Evolutionary conservation across 2,888 invertebrate genomes (phyloP).

Genomic region (Notodonta dromedarius): DNA sequence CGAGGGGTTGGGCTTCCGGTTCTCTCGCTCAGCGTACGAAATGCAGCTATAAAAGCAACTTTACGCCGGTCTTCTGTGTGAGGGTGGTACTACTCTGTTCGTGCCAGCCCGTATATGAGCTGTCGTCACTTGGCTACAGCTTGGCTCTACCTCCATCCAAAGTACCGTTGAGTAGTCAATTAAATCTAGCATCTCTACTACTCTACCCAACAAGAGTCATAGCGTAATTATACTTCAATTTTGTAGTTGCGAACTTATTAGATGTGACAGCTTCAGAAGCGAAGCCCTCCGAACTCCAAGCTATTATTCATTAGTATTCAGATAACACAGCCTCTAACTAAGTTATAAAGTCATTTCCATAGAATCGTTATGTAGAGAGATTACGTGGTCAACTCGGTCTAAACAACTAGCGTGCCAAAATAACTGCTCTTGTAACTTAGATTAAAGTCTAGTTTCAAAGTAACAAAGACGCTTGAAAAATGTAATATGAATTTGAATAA

Average conservation of each 20-base stretch:
- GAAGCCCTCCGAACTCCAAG: constrained; percentile 24
- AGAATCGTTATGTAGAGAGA: constrained; percentile 35
- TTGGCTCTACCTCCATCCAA: too few relatives aligned
- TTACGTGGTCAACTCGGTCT: constrained; percentile 40
- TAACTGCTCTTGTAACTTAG: too few relatives aligned
- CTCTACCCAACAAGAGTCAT: neutral
- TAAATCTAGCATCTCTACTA: neutral
- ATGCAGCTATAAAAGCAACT: too few relatives aligned
- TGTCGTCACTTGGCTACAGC: too few relatives aligned
- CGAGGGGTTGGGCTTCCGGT: too few relatives aligned
- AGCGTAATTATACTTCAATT: constrained; percentile 7
- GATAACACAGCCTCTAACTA: constrained; percentile 31
- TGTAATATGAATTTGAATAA: too few relatives aligned
- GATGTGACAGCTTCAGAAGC: constrained; percentile 14
- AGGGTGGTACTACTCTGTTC: too few relatives aligned
- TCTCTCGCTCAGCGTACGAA: too few relatives aligned
- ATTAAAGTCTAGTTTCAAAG: too few relatives aligned
- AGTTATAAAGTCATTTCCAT: constrained; percentile 43
- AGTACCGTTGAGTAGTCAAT: neutral
- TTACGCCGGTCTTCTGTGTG: too few relatives aligned
- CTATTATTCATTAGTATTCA: constrained; percentile 39
- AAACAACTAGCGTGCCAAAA: constrained; percentile 11
- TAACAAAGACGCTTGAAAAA: too few relatives aligned
- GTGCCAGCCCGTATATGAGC: too few relatives aligned
- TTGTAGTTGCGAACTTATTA: neutral